Percentiles rank a stretch among this genome's conserved stretches.
Evolutionary conservation across 2,797 vertebrate species (phyloP).

Genomic region (Psittacula echo): DNA sequence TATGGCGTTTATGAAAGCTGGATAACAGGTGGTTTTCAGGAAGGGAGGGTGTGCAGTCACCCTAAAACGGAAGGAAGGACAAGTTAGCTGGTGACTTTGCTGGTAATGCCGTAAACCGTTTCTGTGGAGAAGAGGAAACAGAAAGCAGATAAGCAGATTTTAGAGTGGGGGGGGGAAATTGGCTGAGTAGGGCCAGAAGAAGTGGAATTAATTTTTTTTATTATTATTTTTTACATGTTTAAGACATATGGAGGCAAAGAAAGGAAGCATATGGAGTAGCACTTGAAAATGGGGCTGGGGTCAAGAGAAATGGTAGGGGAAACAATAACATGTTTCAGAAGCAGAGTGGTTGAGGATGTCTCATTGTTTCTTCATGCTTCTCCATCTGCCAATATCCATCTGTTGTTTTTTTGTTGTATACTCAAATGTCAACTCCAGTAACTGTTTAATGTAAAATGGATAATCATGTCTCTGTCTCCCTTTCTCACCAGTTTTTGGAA

Average conservation of each 20-base stretch:
- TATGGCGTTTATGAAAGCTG: slow-evolving; percentile 13
- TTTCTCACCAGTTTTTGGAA: slow-evolving; percentile 19
- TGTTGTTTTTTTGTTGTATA: slow-evolving; percentile 65
- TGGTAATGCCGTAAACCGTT: neutral
- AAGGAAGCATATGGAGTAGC: slow-evolving; percentile 60
- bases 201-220: neutral
- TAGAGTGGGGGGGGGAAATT: neutral
- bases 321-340: slow-evolving; percentile 65
- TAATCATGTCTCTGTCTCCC: slow-evolving; percentile 42
- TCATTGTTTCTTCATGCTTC: slow-evolving; percentile 67
- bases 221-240: neutral
- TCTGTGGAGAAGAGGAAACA: neutral
- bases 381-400: slow-evolving; percentile 72
- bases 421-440: slow-evolving; percentile 64
- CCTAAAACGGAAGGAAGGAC: slow-evolving; percentile 19
- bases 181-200: neutral
- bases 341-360: slow-evolving; percentile 52
- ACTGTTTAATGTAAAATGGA: slow-evolving; percentile 58
- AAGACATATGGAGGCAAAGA: slow-evolving; percentile 60
- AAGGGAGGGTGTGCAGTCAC: slow-evolving; percentile 29
- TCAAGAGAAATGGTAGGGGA: slow-evolving; percentile 59
- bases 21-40: slow-evolving; percentile 56
- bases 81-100: neutral
- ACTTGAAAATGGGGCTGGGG: slow-evolving; percentile 45
- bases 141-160: neutral